Base-by-base conservation (phyloP, 2,797 vertebrate species). In the Acipenser oxyrinchus region DNA sequence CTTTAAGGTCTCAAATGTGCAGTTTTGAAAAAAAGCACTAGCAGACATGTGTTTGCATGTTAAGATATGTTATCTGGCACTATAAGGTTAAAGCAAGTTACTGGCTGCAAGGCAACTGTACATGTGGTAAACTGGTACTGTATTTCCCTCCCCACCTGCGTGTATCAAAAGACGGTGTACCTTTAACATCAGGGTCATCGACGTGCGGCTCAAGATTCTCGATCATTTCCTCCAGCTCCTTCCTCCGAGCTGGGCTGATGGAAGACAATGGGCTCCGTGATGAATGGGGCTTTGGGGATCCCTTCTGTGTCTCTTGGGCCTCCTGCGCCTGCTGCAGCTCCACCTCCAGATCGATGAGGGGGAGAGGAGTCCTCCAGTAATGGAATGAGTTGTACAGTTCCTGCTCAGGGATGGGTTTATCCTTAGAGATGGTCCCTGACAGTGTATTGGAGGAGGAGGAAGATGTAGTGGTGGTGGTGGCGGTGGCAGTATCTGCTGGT, bases 361-460 rank as follows among this genome's bases (percentile, higher is more conserved):
- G 88, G 77, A 94, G 87, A 62, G 93, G 93, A 81, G 89, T 94
- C 87, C 93, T 91, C 93, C 93, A 94, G 80, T 89, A 94, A 78
- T 92, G 86, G 82, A 94, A 94, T 65, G 92, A 94, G 77, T 94
- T 93, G 75, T 89, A 94, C 50, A 92, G 77, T 69, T 94, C 91
- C 81, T 91, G 88, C 67, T 92, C 92, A 15, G 81, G 76, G 74
- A 85, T 66, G 60, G 69, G 23, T 1, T 71, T 60, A 71, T 84
- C 82, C 64, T 37, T 37, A 37, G 23, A 37, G 23, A 37, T 37
- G 23, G 23, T 37, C 23, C 23, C 23, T 0, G 23, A 37, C 23
- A 37, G 23, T 37, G 23, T 37, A 37, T 4, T 18, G 15, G 15
- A 18, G 72, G 15, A 37, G 23, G 23, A 37, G 23, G 23, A 37